Evolutionary conservation across 2,888 invertebrate species (phyloP).

Genomic region (Octonoba sinensis): DNA sequence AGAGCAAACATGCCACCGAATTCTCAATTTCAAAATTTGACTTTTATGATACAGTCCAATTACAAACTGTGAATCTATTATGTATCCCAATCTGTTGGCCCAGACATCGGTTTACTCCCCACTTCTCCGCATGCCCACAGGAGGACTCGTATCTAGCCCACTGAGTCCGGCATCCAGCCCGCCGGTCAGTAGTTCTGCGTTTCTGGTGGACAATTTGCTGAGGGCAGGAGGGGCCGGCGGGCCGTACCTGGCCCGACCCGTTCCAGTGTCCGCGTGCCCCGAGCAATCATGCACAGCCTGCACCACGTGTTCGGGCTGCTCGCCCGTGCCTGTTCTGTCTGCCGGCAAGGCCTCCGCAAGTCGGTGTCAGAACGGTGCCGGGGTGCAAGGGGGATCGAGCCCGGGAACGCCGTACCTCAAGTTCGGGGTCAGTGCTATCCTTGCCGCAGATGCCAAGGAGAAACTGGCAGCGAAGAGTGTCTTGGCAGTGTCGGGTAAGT

Average conservation of each 20-base stretch:
- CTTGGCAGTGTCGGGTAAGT: conserved; percentile 43
- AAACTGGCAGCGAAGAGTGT: conserved; percentile 40
- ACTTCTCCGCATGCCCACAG: conserved; percentile 38
- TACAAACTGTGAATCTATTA: conserved; percentile 6
- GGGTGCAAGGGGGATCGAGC: conserved; percentile 6
- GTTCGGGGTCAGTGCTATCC: conserved; percentile 92
- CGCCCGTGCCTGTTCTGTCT: conserved; percentile 19
- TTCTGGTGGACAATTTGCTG: conserved; percentile 66
- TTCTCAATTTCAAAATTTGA: neutral
- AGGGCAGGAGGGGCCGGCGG: conserved; percentile 57
- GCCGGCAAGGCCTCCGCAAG: conserved; percentile 5
- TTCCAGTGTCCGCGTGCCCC: conserved; percentile 54
- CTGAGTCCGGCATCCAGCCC: conserved; percentile 54
- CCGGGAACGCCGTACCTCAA: conserved; percentile 72
- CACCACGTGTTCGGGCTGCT: conserved; percentile 44
- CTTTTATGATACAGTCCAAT: neutral
- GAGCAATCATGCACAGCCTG: conserved; percentile 46
- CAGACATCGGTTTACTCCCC: conserved; percentile 58
- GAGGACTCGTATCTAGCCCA: conserved; percentile 37
- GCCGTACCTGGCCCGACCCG: conserved; percentile 60
- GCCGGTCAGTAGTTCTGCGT: conserved; percentile 51
- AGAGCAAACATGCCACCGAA: neutral
- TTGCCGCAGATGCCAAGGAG: conserved; percentile 70
- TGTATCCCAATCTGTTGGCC: conserved; percentile 59
- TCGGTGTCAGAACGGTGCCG: conserved; percentile 39